Base-by-base conservation (phyloP, 2,113 vertebrate species). In the Sclerurus mexicanus region DNA sequence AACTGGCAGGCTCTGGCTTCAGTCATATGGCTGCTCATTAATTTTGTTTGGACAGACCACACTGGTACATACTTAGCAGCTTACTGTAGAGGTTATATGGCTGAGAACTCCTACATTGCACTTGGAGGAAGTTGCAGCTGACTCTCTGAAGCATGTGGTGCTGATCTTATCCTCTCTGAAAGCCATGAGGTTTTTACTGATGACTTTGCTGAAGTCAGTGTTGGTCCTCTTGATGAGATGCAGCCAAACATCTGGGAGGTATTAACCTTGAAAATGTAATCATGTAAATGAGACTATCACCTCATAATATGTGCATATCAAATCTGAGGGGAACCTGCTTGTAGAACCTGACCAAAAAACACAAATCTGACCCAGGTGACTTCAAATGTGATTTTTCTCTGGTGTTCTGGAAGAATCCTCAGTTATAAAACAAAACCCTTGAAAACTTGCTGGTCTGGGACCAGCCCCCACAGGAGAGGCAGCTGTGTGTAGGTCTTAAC, bases 221-320 rank as follows among this genome's bases (percentile, higher is more conserved):
- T 37, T 4, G 2, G 24, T 68, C 40, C 16, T 93, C 16, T 83
- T 67, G 33, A 23, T 52, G 67, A 44, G 50, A 14, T 22, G 37
- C 46, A 66, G 58, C 31, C 49, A 68, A 85, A 30, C 21, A 30
- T 67, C 40, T 44, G 50, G 49, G 76, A 77, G n/a, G 12, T 63
- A 19, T 28, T 72, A 47, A 40, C n/a, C 27, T 63, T 33, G 52
- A 78, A 46, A 5, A 58, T n/a, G 24, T 62, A 72, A 24, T 55
- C 27, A 37, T 17, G 37, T 2, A 3, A 60, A 17, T 56, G 28
- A 55, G 72, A 37, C 42, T 42, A 2, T 59, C 16, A 3, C 28
- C 52, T 77, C 5, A 0, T 42, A 33, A 80, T 33, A 50, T 0
- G 0, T 14, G 40, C 21, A 2, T 44, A 28, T 46, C 21, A 74